Evolutionary conservation across 2,888 invertebrate species (phyloP).

Genomic region (Teinopalpus imperialis): DNA sequence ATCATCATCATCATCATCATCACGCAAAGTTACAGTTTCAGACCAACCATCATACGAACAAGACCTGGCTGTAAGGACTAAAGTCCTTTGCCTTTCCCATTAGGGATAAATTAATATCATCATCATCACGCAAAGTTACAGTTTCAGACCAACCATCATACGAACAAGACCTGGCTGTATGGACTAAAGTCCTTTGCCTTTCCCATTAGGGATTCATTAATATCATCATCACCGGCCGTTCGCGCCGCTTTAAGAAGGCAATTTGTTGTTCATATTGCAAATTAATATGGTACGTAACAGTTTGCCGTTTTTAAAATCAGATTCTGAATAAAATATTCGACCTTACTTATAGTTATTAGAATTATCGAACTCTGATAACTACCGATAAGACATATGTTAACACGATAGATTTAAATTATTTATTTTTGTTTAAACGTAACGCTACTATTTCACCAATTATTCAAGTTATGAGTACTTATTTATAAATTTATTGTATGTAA

Average conservation of each 20-base stretch:
- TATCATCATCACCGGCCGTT: no score
- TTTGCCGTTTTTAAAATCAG: slow-evolving; percentile 49
- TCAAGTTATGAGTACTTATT: slow-evolving; percentile 61
- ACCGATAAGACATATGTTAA: slow-evolving; percentile 6
- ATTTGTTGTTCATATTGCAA: slow-evolving; percentile 54
- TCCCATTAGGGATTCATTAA: no score
- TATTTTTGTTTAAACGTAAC: slow-evolving; percentile 56
- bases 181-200: no score
- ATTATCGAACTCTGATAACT: slow-evolving; percentile 40
- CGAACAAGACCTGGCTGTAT: no score
- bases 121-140: no score
- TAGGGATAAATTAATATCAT: no score
- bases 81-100: no score
- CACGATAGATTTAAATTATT: slow-evolving; percentile 50
- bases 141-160: no score
- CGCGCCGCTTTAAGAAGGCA: slow-evolving; percentile 23
- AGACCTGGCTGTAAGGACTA: no score
- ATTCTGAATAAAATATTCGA: slow-evolving; percentile 63
- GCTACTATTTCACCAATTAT: slow-evolving; percentile 55
- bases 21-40: no score
- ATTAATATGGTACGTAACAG: slow-evolving; percentile 50
- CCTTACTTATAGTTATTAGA: slow-evolving; percentile 61
- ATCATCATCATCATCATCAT: no score
- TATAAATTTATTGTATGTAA: slow-evolving; percentile 47
- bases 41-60: no score